These are phyloP conservation scores for Acanthopleura granulata DNA, from an alignment of 2,888 invertebrate genomes.

Conservation along the genomic window DNA sequence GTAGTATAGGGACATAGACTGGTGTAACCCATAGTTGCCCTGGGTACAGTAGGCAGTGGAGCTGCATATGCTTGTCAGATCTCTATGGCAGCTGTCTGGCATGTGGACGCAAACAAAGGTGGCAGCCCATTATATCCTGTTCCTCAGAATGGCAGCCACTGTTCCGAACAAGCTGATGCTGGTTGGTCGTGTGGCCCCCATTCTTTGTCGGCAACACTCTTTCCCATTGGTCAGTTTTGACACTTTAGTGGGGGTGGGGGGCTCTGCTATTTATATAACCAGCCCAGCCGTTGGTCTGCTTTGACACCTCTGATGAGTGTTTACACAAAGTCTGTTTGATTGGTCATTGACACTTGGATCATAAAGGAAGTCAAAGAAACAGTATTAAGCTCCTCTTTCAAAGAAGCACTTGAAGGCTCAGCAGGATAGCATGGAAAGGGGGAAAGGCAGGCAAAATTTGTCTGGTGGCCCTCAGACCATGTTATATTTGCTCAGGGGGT, in stretches of 20 bases:
- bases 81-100: background rate
- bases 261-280: background rate
- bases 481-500: no score
- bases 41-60: no score
- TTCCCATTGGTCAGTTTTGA: background rate
- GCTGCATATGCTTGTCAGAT: no score
- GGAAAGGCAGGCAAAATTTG: no score
- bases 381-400: no score
- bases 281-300: background rate
- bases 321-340: slow-evolving; percentile 1
- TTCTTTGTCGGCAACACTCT: background rate
- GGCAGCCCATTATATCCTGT: background rate
- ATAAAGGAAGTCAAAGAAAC: background rate
- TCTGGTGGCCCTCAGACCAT: no score
- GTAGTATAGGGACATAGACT: no score
- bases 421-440: no score
- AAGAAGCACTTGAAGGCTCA: no score
- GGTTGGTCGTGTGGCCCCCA: slow-evolving; percentile 5
- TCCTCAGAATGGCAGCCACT: background rate
- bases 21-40: no score
- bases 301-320: slow-evolving; percentile 1
- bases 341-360: background rate
- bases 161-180: background rate
- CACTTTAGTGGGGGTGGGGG: background rate
- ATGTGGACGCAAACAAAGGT: background rate